Conservation (phyloP, 1,140 invertebrate species). For the Penaeus vannamei region DNA sequence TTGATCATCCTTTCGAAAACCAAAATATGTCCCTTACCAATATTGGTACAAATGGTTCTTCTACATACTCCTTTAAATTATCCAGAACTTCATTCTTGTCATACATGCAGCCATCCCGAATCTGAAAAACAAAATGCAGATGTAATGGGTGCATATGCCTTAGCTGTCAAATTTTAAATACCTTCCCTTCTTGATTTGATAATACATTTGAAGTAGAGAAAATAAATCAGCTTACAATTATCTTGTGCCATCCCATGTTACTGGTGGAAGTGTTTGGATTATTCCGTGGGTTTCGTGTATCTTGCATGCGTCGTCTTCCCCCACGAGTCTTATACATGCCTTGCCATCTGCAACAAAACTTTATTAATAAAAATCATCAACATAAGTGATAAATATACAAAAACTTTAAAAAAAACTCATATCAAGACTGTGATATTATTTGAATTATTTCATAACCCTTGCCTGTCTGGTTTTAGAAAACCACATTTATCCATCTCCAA, state of each 20-base stretch:
- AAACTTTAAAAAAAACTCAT: too few relatives aligned
- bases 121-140: background rate
- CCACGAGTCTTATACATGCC: background rate
- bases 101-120: background rate
- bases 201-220: background rate
- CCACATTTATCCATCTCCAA: too few relatives aligned
- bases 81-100: conserved; percentile 12
- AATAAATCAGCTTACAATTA: background rate
- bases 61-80: background rate
- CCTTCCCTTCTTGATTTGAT: too few relatives aligned
- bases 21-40: background rate
- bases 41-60: background rate
- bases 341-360: background rate
- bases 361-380: too few relatives aligned
- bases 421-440: too few relatives aligned
- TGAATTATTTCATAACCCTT: too few relatives aligned
- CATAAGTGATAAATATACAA: too few relatives aligned
- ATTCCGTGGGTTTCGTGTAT: background rate
- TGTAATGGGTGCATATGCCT: too few relatives aligned
- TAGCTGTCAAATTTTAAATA: too few relatives aligned
- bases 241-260: background rate
- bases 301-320: background rate
- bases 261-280: background rate
- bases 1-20: too few relatives aligned
- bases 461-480: too few relatives aligned